Evolutionary conservation across 2,888 invertebrate species (phyloP), one percentile per base, ranked within the genome.

Genomic region (Protodeltote pygarga): DNA sequence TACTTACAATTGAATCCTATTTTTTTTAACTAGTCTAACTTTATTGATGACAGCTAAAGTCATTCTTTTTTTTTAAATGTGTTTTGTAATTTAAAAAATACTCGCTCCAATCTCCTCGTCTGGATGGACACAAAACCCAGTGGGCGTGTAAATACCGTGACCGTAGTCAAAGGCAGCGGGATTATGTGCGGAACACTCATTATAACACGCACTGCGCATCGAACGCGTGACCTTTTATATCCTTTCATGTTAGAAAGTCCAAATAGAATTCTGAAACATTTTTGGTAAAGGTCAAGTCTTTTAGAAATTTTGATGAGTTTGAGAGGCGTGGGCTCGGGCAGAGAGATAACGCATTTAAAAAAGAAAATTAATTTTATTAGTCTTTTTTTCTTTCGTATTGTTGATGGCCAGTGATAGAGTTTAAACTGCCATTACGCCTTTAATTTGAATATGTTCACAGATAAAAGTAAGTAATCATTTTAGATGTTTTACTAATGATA

Each of bases 101-200:
- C 2, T 3, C 37, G 44, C 52, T 29, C 2, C 9, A 8, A 14
- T 10, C 14, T 40, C n/a, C 11, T 42, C 0, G 9, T 35, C 45
- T 40, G 4, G 3, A 1, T 37, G 17, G 3, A 8, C 23, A 4
- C 9, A 1, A 2, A 28, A n/a, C 4, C 19, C 13, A 28, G 24
- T 39, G 10, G 35, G 55, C 47, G 47, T 52, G 5, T 52, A 46
- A 34, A 34, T 27, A 38, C 51, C 65, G 41, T 61, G 52, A 41
- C 51, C 25, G 5, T 15, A 51, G 46, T 37, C 37, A 38, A 44
- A 41, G 37, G 16, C 19, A n/a, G 16, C 31, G 27, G 21, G 16
- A 39, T 25, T 13, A 13, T 25, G 15, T 28, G 17, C 25, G 40
- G 27, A 23, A 6, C 23, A 15, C n/a, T 11, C n/a, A 40, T 49